Percentiles rank a stretch among this genome's conserved stretches.
These are phyloP conservation scores for Phocoena phocoena DNA, from an alignment of 2,113 vertebrate species.

Conservation along the genomic window DNA sequence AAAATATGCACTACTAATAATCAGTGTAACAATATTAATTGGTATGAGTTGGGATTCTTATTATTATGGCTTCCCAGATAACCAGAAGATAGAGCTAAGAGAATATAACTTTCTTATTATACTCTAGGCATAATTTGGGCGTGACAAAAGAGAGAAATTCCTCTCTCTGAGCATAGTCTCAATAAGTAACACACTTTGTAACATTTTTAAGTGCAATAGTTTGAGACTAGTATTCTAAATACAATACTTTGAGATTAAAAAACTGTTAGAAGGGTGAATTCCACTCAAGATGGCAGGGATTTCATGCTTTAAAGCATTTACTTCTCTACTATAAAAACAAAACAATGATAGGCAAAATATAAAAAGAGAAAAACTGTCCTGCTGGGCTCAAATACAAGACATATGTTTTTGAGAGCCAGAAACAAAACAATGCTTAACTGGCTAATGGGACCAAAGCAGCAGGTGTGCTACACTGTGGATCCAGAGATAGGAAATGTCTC, in stretches of 20 bases:
- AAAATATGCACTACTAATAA: not conserved
- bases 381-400: not conserved
- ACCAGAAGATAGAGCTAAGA: not conserved
- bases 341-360: not conserved
- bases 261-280: not conserved
- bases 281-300: not conserved
- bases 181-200: not conserved
- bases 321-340: not conserved
- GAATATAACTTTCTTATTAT: not conserved
- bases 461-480: not conserved
- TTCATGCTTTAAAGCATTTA: not conserved
- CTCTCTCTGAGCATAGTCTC: not conserved
- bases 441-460: not conserved
- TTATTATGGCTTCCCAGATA: not conserved
- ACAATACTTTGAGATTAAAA: not conserved
- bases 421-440: not conserved
- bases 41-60: not conserved
- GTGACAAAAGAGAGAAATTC: not conserved
- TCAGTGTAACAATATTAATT: not conserved
- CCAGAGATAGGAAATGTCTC: not conserved
- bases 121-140: not conserved
- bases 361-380: not conserved
- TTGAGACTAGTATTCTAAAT: not conserved
- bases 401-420: not conserved
- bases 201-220: not conserved